Percentiles rank a stretch among this genome's conserved stretches.
Conservation (phyloP, 2,888 invertebrate species). For the Cantharis lateralis region DNA sequence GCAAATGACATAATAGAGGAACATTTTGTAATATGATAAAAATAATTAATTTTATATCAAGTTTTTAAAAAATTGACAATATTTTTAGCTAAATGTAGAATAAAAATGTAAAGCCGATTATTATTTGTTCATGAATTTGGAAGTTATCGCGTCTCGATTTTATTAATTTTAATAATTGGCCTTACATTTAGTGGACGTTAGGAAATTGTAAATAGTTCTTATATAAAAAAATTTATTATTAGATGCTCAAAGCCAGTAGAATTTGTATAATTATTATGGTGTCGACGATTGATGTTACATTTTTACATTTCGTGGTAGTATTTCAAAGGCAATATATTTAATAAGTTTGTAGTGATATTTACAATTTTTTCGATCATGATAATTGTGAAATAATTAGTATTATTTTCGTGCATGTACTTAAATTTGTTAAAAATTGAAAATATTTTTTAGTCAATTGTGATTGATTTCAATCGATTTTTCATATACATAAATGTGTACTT, state of each 20-base stretch:
- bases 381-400: not conserved
- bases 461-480: not conserved
- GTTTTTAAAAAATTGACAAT: slow-evolving; percentile 23
- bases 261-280: not conserved
- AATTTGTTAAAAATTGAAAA: not conserved
- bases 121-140: not conserved
- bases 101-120: slow-evolving; percentile 18
- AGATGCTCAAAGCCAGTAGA: slow-evolving; percentile 20
- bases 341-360: slow-evolving; percentile 7
- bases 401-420: not conserved
- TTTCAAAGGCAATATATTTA: slow-evolving; percentile 12
- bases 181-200: slow-evolving; percentile 18
- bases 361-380: not conserved
- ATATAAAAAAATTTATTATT: slow-evolving; percentile 11
- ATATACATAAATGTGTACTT: not conserved
- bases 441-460: not conserved
- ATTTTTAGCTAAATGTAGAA: slow-evolving; percentile 23
- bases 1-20: not conserved
- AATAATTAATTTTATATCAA: slow-evolving; percentile 13
- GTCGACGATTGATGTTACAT: not conserved
- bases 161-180: slow-evolving; percentile 13
- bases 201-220: slow-evolving; percentile 25
- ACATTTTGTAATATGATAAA: not conserved
- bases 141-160: not conserved
- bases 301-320: slow-evolving; percentile 4